A percentile compares a stretch with the other conserved stretches of the same genome.
Evolutionary conservation across 2,797 vertebrate genomes (phyloP).

Genomic region (Rhinatrema bivittatum): DNA sequence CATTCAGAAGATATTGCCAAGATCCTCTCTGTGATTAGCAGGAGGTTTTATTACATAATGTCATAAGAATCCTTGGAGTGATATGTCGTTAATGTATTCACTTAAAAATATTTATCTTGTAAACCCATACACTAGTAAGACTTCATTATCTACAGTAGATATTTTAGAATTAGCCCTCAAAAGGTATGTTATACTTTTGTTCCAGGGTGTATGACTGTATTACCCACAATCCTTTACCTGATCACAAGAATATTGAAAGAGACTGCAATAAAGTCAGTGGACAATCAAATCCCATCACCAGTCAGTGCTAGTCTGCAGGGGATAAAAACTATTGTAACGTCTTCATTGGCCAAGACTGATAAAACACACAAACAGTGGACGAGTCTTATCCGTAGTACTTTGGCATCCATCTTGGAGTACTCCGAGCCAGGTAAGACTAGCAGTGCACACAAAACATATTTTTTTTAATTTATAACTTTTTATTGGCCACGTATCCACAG

Average conservation of each 20-base stretch:
- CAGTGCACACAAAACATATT: too few relatives aligned
- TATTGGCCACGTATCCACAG: too few relatives aligned
- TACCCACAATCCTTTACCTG: constrained; percentile 92
- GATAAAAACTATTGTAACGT: constrained; percentile 88
- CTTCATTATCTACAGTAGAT: too few relatives aligned
- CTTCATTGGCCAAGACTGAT: constrained; percentile 67
- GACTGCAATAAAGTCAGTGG: constrained; percentile 78
- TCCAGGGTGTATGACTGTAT: constrained; percentile 87
- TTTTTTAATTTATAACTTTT: too few relatives aligned
- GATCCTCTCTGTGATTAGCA: too few relatives aligned
- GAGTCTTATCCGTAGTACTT: constrained; percentile 82
- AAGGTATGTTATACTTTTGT: constrained; percentile 21
- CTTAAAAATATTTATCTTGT: too few relatives aligned
- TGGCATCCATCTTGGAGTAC: constrained; percentile 88
- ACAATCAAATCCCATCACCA: constrained; percentile 71
- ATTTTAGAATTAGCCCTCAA: neutral
- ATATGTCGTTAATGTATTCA: too few relatives aligned
- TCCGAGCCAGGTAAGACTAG: constrained; percentile 75
- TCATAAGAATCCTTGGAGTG: too few relatives aligned
- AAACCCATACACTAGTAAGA: too few relatives aligned
- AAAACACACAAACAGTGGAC: constrained; percentile 85
- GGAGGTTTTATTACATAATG: too few relatives aligned
- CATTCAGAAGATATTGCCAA: too few relatives aligned
- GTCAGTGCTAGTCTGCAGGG: constrained; percentile 88
- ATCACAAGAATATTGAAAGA: constrained; percentile 89